A percentile compares a stretch with the other conserved stretches of the same genome.
Conservation (phyloP, 1,140 invertebrate genomes). For the Zaprionus gabonicus region DNA sequence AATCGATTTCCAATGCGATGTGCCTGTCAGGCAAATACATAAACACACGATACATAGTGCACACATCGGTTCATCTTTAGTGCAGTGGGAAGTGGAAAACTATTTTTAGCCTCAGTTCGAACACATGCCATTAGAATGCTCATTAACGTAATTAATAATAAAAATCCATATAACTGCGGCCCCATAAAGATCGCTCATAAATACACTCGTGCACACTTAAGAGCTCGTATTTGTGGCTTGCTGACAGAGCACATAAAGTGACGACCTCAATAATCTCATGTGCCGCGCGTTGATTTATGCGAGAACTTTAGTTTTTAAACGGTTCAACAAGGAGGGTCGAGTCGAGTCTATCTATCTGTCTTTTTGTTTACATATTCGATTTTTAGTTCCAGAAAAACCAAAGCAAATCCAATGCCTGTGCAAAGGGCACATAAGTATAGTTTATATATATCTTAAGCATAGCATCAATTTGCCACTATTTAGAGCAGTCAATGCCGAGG, state of each 20-base stretch:
- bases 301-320: slow-evolving; percentile 16
- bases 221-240: slow-evolving; percentile 38
- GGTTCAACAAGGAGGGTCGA: background rate
- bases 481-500: slow-evolving; percentile 40
- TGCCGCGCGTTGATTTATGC: background rate
- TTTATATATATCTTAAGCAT: slow-evolving; percentile 25
- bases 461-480: slow-evolving; percentile 51
- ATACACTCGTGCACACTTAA: slow-evolving; percentile 68
- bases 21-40: slow-evolving; percentile 25
- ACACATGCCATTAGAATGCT: slow-evolving; percentile 19
- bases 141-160: slow-evolving; percentile 54
- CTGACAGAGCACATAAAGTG: slow-evolving; percentile 67
- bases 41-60: slow-evolving; percentile 1
- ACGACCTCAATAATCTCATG: slow-evolving; percentile 7
- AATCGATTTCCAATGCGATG: background rate
- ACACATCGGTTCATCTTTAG: slow-evolving; percentile 25
- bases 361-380: slow-evolving; percentile 17
- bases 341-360: background rate
- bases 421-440: slow-evolving; percentile 15
- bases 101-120: slow-evolving; percentile 32
- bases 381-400: slow-evolving; percentile 45
- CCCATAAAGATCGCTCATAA: slow-evolving; percentile 12
- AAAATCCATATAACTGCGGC: slow-evolving; percentile 55
- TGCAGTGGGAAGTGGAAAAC: slow-evolving; percentile 7
- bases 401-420: slow-evolving; percentile 73